Evolutionary conservation across 2,113 vertebrate genomes (phyloP).

Genomic region (Syngnathus typhle): DNA sequence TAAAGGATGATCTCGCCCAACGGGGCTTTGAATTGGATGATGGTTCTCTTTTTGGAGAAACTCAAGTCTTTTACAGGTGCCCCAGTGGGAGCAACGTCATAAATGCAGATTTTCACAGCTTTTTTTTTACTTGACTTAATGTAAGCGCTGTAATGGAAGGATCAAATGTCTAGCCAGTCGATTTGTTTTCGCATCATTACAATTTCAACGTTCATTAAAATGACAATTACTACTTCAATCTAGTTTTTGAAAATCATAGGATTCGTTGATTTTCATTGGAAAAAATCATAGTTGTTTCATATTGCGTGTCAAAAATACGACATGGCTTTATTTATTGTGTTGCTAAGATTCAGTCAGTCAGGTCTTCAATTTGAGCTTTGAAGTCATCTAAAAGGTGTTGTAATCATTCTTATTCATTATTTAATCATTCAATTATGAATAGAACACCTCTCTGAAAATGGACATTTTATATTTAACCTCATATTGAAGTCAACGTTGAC

Average conservation of each 20-base stretch:
- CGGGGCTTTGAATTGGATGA: slow-evolving; percentile 13
- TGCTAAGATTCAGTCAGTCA: too few species aligned
- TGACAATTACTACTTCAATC: background rate
- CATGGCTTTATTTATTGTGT: background rate
- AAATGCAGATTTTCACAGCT: background rate
- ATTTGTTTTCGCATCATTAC: too few species aligned
- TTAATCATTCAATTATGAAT: too few species aligned
- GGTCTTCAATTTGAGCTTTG: background rate
- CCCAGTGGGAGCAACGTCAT: background rate
- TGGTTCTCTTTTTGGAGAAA: background rate
- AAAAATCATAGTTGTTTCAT: background rate
- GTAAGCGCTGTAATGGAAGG: too few species aligned
- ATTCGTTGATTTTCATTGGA: background rate
- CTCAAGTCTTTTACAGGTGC: background rate
- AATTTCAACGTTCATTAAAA: too few species aligned
- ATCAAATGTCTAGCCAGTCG: too few species aligned
- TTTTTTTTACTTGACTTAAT: background rate
- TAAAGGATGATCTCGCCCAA: slow-evolving; percentile 9
- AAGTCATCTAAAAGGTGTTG: too few species aligned
- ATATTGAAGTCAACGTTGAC: too few species aligned
- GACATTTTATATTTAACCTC: too few species aligned
- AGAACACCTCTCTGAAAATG: too few species aligned
- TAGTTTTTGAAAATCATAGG: background rate
- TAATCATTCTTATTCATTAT: too few species aligned
- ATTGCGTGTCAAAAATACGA: background rate